Evolutionary conservation across 1,140 invertebrate species (phyloP), one percentile per base, ranked within the genome.

Genomic region (Eurosta solidaginis): DNA sequence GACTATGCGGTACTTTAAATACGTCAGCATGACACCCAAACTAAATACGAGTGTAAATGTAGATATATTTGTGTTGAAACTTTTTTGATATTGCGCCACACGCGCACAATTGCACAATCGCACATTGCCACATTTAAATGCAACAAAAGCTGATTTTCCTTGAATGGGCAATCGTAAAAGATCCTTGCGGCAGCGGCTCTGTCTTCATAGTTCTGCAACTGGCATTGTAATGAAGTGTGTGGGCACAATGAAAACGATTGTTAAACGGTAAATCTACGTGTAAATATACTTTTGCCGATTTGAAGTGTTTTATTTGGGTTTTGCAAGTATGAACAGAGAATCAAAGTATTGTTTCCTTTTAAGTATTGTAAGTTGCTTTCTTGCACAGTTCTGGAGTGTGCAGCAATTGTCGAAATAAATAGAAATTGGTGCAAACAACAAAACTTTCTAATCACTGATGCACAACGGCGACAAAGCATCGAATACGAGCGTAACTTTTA

Each of bases 381-480:
- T 54, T 12, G 17, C 25, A 54, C 9, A 29, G 25, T 27, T 40
- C 40, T 7, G 59, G n/a, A n/a, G n/a, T 22, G 59, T 68, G 59
- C 59, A n/a, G 40, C 59, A 68, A 68, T 68, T 68, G 12, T 68
- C 59, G 33, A 33, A 40, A 33, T 68, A 40, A n/a, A 68, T 36
- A 68, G 59, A 68, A 68, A 40, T 7, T 68, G 59, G 36, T 68
- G 59, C 59, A 68, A n/a, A 29, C 27, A 68, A 20, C 59, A 40
- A 27, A 68, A 68, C 59, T 40, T 68, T 20, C n/a, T 14, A 59
- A 4, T 17, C 10, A 1, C 4, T 49, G n/a, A 49, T n/a, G n/a
- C 12, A n/a, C 54, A 59, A n/a, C n/a, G n/a, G n/a, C n/a, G n/a
- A n/a, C n/a, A n/a, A n/a, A n/a, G n/a, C n/a, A n/a, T n/a, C n/a